Evolutionary conservation across 1,140 invertebrate species (phyloP).

Genomic region (Periplaneta americana): DNA sequence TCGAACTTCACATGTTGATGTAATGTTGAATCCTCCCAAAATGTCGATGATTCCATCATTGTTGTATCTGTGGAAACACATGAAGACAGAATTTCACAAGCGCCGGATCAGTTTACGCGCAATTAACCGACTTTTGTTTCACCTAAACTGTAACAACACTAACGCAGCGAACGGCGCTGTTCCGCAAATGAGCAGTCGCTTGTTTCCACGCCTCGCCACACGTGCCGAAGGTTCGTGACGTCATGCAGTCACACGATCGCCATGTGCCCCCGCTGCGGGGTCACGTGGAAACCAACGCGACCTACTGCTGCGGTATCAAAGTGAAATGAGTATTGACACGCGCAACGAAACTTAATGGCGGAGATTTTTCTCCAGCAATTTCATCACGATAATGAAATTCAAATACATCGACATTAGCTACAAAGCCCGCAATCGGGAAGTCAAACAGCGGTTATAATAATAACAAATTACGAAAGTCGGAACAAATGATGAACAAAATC

Average conservation of each 20-base stretch:
- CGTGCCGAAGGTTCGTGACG: slow-evolving; percentile 8
- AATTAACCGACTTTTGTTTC: background rate
- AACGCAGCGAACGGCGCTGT: background rate
- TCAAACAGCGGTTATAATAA: too few species aligned
- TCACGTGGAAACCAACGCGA: slow-evolving; percentile 10
- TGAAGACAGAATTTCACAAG: background rate
- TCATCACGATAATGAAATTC: too few species aligned
- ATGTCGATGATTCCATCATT: slow-evolving; percentile 4
- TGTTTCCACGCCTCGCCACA: slow-evolving; percentile 14
- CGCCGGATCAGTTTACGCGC: background rate
- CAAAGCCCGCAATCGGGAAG: too few species aligned
- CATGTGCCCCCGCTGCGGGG: slow-evolving; percentile 8
- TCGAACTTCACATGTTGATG: slow-evolving; percentile 8
- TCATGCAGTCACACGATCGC: slow-evolving; percentile 12
- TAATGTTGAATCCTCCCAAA: slow-evolving; percentile 5
- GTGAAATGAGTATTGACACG: too few species aligned
- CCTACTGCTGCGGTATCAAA: background rate
- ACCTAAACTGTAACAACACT: background rate
- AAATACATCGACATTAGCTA: too few species aligned
- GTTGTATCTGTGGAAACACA: background rate
- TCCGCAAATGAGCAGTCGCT: background rate
- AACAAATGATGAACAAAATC: too few species aligned
- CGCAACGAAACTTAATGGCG: background rate
- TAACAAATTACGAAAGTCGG: too few species aligned
- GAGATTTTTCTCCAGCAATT: background rate